Conservation (phyloP, 1,140 invertebrate species). For the Drepana arcuata region DNA sequence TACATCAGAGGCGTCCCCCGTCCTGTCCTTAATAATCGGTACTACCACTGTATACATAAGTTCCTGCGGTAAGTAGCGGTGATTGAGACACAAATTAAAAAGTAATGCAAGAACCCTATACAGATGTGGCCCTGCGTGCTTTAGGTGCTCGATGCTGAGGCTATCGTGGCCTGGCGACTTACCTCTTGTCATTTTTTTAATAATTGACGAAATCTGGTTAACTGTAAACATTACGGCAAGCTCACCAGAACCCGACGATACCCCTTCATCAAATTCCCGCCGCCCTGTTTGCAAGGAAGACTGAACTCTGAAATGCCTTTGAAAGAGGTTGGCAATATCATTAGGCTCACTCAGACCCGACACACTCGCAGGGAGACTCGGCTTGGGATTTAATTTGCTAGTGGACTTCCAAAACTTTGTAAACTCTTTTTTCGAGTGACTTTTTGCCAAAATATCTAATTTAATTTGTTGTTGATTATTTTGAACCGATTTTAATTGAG, state of each 20-base stretch:
- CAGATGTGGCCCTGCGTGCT: background rate
- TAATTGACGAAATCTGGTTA: background rate
- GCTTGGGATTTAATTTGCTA: constrained; percentile 1
- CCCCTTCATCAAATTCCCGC: background rate
- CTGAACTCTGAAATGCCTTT: constrained; percentile 10
- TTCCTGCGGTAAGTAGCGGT: background rate
- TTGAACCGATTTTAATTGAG: constrained; percentile 1
- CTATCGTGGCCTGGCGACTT: background rate
- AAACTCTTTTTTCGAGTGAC: constrained; percentile 1
- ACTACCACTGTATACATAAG: background rate
- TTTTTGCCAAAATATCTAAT: constrained; percentile 1
- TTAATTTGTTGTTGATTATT: constrained; percentile 3
- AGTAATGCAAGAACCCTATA: background rate
- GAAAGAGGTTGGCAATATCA: constrained; percentile 13
- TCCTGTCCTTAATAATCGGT: constrained; percentile 1
- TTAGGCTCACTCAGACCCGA: constrained; percentile 5
- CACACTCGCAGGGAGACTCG: constrained; percentile 6
- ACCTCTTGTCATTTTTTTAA: background rate
- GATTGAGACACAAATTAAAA: background rate
- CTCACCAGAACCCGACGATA: background rate
- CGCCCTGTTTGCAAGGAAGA: constrained; percentile 1
- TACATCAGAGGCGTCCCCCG: constrained; percentile 1
- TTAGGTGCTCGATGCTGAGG: background rate
- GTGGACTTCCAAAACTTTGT: constrained; percentile 2
- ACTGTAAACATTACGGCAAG: background rate